Evolutionary conservation across 2,113 vertebrate species (phyloP).

Genomic region (Pomatorhinus ruficollis): DNA sequence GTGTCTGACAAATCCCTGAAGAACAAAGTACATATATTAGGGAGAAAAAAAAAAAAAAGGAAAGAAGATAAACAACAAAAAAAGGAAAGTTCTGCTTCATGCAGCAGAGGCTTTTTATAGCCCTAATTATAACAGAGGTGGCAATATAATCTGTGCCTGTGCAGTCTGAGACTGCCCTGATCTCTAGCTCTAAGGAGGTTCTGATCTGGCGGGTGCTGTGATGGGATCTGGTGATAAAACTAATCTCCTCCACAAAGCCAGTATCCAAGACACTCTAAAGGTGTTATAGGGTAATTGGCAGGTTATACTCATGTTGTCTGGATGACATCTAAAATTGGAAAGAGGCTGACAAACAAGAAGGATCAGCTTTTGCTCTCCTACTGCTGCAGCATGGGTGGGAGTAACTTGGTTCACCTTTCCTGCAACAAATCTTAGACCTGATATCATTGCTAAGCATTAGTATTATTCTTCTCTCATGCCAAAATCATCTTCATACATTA

Average conservation of each 20-base stretch:
- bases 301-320: neutral
- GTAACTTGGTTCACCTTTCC: neutral
- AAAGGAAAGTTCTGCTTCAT: neutral
- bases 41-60: neutral
- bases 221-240: slow-evolving; percentile 4
- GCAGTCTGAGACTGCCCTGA: neutral
- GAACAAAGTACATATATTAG: neutral
- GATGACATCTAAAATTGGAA: neutral
- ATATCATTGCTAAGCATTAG: neutral
- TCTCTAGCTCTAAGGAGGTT: neutral
- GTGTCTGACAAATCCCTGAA: neutral
- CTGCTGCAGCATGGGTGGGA: neutral
- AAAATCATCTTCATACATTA: neutral
- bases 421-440: neutral
- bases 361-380: neutral
- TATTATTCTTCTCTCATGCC: neutral
- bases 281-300: neutral
- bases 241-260: slow-evolving; percentile 8
- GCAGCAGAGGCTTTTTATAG: neutral
- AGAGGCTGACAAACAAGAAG: neutral
- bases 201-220: neutral
- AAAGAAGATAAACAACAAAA: neutral
- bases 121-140: neutral
- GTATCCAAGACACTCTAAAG: neutral
- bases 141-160: neutral